Evolutionary conservation across 2,888 invertebrate species (phyloP).

Genomic region (Griposia aprilina): DNA sequence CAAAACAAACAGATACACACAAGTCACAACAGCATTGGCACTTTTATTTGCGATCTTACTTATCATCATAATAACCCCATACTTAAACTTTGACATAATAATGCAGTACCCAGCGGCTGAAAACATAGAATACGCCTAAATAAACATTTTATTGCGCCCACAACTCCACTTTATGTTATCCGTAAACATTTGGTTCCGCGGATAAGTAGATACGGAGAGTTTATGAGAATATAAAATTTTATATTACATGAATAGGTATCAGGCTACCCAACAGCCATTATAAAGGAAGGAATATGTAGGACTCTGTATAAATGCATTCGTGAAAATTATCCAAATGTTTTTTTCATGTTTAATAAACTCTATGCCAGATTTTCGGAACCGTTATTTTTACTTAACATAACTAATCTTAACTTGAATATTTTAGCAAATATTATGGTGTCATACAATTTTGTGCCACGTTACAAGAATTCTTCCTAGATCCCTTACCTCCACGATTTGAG

Average conservation of each 20-base stretch:
- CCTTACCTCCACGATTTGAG: not conserved
- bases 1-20: not conserved
- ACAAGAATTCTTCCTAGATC: not conserved
- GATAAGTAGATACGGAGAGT: conserved; percentile 50
- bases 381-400: not conserved
- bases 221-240: conserved; percentile 42
- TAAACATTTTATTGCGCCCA: conserved; percentile 63
- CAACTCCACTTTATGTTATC: conserved; percentile 56
- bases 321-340: not conserved
- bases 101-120: conserved; percentile 31
- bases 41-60: conserved; percentile 18
- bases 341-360: not conserved
- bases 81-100: conserved; percentile 39
- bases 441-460: not conserved
- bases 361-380: not conserved
- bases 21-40: not conserved
- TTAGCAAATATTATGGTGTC: not conserved
- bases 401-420: not conserved
- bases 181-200: conserved; percentile 60
- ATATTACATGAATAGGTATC: conserved; percentile 24
- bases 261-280: conserved; percentile 1
- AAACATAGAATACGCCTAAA: conserved; percentile 53
- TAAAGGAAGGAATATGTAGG: not conserved
- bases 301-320: conserved; percentile 3
- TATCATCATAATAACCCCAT: conserved; percentile 32